Evolutionary conservation across 2,797 vertebrate species (phyloP), one percentile per base, ranked within the genome.

Genomic region (Sebastes oblongus): DNA sequence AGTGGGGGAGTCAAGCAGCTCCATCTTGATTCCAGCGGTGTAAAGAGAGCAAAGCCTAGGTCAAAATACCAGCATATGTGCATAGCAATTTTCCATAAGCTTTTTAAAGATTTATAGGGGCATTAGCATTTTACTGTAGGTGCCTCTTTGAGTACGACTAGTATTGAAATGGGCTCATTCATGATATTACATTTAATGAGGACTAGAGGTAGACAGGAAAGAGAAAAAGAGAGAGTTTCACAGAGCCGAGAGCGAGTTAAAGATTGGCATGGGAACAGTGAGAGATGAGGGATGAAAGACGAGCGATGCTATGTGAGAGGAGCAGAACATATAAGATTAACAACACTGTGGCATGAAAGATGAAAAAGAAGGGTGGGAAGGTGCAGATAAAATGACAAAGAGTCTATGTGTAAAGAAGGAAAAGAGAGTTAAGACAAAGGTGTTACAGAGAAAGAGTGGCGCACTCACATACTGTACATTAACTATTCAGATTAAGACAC

Each of bases 41-140:
- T 80, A 76, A 87, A 84, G 84, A 88, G 86, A 93, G 86, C 72
- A 77, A 70, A 86, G 80, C 87, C 88, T 72, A 68, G 89, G 91
- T 94, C 89, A 93, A 81, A 91, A 88, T 18, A 85, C 61, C 81
- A 72, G 87, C 69, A 83, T 81, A 86, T 88, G 89, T 90, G 91
- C 72, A 76, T 39, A 66, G 81, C 71, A 89, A 91, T 94, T 83
- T 0, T 91, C 78, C 75, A 70, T 42, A 22, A 66, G 83, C 82
- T 70, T 81, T 90, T 93, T 85, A 94, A 95, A 95, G 83, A 94
- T 94, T 94, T 80, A 94, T 91, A 66, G 83, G 60, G 66, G 52
- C 88, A 93, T 94, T 94, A 91, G 79, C 92, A 93, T 94, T 90
- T 92, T 67, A 81, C 70, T 82, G 76, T 71, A 83, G 67, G 75